Conservation (phyloP, 2,113 vertebrate genomes). For the Mobula birostris region DNA sequence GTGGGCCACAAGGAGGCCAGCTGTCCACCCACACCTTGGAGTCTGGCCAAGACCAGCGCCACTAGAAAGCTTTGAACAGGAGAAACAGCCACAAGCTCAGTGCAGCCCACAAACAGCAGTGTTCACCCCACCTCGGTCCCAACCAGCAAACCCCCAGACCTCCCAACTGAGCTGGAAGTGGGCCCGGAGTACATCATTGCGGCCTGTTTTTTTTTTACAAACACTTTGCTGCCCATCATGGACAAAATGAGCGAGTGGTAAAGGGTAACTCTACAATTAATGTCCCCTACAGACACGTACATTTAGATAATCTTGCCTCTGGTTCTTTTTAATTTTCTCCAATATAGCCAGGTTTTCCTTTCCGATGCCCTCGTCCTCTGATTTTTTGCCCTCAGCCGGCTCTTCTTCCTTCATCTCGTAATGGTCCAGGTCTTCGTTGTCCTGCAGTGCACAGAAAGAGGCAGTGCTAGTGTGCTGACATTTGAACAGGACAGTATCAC, state of each 20-base stretch:
- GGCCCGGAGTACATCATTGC: too few relatives aligned
- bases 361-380: slow-evolving; percentile 66
- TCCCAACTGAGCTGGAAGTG: too few relatives aligned
- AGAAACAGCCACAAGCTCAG: too few relatives aligned
- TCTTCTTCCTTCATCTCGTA: slow-evolving; percentile 73
- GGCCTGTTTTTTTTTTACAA: neutral
- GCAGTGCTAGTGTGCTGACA: too few relatives aligned
- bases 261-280: neutral
- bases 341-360: slow-evolving; percentile 69
- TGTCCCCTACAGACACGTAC: slow-evolving; percentile 56
- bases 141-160: too few relatives aligned
- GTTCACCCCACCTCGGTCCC: too few relatives aligned
- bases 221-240: neutral
- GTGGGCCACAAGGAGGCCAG: too few relatives aligned
- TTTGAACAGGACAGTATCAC: too few relatives aligned
- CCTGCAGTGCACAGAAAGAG: slow-evolving; percentile 44
- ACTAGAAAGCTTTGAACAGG: too few relatives aligned
- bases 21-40: too few relatives aligned
- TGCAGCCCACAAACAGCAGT: too few relatives aligned
- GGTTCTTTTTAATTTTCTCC: slow-evolving; percentile 73
- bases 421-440: slow-evolving; percentile 66
- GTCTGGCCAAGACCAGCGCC: too few relatives aligned
- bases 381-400: slow-evolving; percentile 61
- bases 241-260: neutral
- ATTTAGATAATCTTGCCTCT: slow-evolving; percentile 78